phyloP scores from a whole-genome alignment of 2,888 invertebrate species.

The Cephonodes hylas region DNA sequence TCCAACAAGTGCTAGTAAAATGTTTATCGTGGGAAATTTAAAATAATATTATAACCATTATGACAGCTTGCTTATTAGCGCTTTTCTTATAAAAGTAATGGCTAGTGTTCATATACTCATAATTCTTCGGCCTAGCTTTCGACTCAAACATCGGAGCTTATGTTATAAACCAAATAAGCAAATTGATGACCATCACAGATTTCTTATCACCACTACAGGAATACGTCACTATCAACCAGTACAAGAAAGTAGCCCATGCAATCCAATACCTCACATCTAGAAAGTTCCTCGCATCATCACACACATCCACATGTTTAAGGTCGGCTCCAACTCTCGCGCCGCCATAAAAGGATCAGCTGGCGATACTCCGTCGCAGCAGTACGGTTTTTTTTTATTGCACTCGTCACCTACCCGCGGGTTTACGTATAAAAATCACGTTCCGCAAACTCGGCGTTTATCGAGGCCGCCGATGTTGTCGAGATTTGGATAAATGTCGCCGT shows the following conservation, averaged over 20 bases:
- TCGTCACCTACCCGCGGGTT: neutral
- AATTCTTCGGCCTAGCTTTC: too few relatives aligned
- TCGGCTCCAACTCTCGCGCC: constrained; percentile 32
- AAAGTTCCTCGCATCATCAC: constrained; percentile 36
- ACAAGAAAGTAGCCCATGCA: constrained; percentile 11
- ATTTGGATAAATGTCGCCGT: neutral
- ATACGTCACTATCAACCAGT: neutral
- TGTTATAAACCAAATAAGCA: too few relatives aligned
- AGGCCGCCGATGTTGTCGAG: neutral
- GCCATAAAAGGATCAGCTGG: constrained; percentile 27
- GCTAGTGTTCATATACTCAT: too few relatives aligned
- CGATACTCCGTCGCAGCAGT: neutral
- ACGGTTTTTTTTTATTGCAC: neutral
- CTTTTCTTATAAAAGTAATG: too few relatives aligned
- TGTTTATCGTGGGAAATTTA: too few relatives aligned
- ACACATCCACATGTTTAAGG: constrained; percentile 33
- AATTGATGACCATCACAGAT: too few relatives aligned
- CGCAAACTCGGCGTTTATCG: neutral
- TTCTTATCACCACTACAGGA: neutral
- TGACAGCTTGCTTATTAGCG: too few relatives aligned
- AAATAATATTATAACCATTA: too few relatives aligned
- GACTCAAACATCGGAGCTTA: too few relatives aligned
- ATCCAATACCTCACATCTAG: constrained; percentile 26
- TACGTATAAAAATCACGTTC: neutral
- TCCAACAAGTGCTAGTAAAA: too few relatives aligned